Evolutionary conservation across 2,888 invertebrate genomes (phyloP), one percentile per base, ranked within the genome.

Genomic region (Horisme vitalbata): DNA sequence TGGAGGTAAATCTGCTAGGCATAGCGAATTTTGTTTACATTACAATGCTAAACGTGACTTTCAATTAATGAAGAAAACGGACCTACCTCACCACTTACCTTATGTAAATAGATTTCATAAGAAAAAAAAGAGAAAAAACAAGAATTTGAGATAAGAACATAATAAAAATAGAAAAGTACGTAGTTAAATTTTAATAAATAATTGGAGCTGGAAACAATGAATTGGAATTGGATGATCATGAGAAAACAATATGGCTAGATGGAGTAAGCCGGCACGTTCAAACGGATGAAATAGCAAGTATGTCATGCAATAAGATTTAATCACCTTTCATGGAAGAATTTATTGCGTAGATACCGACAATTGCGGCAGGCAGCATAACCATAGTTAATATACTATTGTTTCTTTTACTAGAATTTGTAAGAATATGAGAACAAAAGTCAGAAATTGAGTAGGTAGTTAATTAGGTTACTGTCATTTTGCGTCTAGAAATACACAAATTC

Each of bases 401-500:
- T 71, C 71, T 63, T 62, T 41, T 53, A 46, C 70, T 65, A 68
- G 65, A 58, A 68, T 62, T 64, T 66, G 64, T 71, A 46, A 68
- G 65, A 52, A 61, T 55, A 61, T 74, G 71, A 59, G 71, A 76
- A 71, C 61, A 67, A 65, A 75, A 67, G 63, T 59, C 50, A 57
- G 58, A 67, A 69, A 75, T 79, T 68, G 62, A 65, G 65, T 64
- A n/a, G n/a, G n/a, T n/a, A n/a, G n/a, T n/a, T n/a, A n/a, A n/a
- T n/a, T n/a, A n/a, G n/a, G n/a, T n/a, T n/a, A n/a, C n/a, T n/a
- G n/a, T n/a, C n/a, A n/a, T n/a, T n/a, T n/a, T n/a, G n/a, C n/a
- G n/a, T n/a, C n/a, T n/a, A n/a, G n/a, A n/a, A n/a, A n/a, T n/a
- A n/a, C n/a, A n/a, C n/a, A n/a, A n/a, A n/a, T n/a, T n/a, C n/a